Conservation (phyloP, 2,797 vertebrate genomes). For the Siniperca undulata region DNA sequence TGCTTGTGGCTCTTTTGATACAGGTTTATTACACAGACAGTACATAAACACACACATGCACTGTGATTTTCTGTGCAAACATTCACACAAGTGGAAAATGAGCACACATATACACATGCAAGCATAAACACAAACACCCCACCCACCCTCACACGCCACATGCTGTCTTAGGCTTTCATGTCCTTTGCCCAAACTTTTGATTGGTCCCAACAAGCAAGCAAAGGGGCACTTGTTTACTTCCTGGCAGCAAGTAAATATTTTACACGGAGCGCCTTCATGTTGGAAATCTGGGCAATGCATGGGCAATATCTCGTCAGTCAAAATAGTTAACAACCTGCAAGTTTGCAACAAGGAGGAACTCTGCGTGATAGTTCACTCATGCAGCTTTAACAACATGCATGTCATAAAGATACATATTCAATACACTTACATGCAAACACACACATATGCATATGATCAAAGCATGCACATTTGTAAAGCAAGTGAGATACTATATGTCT, state of each 20-base stretch:
- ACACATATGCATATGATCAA: conserved; percentile 1
- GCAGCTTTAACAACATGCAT: conserved; percentile 13
- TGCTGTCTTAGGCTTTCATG: conserved; percentile 70
- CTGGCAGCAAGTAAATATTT: conserved; percentile 83
- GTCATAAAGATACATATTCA: not conserved
- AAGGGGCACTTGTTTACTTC: conserved; percentile 82
- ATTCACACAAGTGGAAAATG: conserved; percentile 19
- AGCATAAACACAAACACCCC: conserved; percentile 32
- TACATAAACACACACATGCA: conserved; percentile 19
- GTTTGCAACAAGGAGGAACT: conserved; percentile 39
- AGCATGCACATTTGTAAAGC: not conserved
- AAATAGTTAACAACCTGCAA: conserved; percentile 68
- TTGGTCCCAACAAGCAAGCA: conserved; percentile 80
- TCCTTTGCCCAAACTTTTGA: conserved; percentile 72
- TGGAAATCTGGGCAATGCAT: conserved; percentile 60
- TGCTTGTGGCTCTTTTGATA: conserved; percentile 46
- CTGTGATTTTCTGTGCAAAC: conserved; percentile 4
- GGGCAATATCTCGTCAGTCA: conserved; percentile 66
- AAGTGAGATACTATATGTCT: not conserved
- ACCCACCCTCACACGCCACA: conserved; percentile 45
- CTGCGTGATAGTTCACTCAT: conserved; percentile 25
- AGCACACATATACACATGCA: conserved; percentile 5
- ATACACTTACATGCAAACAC: not conserved
- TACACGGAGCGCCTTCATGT: conserved; percentile 70
- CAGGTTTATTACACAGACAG: conserved; percentile 43